Base-by-base conservation (phyloP, 2,797 vertebrate genomes). In the Novumbra hubbsi region DNA sequence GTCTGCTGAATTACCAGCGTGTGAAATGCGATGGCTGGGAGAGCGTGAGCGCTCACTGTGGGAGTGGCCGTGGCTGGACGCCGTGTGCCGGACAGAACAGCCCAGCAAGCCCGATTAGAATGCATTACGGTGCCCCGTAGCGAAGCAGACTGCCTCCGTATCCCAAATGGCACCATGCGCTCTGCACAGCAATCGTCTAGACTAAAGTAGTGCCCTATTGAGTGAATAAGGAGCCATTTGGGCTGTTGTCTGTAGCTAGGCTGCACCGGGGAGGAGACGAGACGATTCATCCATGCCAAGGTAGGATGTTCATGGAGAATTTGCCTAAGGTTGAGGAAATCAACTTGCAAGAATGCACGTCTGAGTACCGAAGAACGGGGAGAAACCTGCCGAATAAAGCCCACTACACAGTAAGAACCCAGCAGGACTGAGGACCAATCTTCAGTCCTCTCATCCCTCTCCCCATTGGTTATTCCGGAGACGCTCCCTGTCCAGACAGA, bases 251-350 rank as follows among this genome's bases (percentile, higher is more conserved):
- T 24, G 21, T 57, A 21, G 50, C 50, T n/a, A 55, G 5, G 50
- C 7, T n/a, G 50, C 45, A 62, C 74, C n/a, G 24, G 34, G 66
- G 60, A 48, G 68, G 70, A 55, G 64, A 76, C 69, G 6, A 4
- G 5, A 75, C 73, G 41, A 74, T 82, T 77, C 65, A 80, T 85
- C 80, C 70, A 68, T 73, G 66, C 81, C 50, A 3, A 48, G 41
- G 21, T 16, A 50, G 19, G n/a, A 27, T 70, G 68, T 70, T 81
- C 67, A 80, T 74, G 71, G 79, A 77, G 74, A 27, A 68, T 74
- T 60, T 57, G 74, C 48, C 76, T 57, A 72, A 55, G 73, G 71
- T 16, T 60, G 52, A 57, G 8, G 41, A 12, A 45, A 45, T 45
- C 5, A 45, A 9, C 8, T 45, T 45, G 9, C 9, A 45, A 12